Evolutionary conservation across 1,140 invertebrate genomes (phyloP).

Genomic region (Calephelis virginiensis): DNA sequence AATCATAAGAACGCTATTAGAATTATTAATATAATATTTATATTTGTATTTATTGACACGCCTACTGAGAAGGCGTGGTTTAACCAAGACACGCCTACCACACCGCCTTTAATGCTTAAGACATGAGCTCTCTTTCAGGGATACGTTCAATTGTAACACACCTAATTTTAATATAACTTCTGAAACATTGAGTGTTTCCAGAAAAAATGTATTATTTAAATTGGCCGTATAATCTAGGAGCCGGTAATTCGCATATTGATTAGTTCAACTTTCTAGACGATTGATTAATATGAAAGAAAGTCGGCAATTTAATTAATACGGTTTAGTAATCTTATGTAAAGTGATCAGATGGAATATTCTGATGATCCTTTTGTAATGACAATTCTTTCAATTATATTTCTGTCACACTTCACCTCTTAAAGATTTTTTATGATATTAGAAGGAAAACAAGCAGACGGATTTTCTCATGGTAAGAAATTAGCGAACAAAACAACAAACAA

Average conservation of each 20-base stretch:
- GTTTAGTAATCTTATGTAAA: constrained; percentile 3
- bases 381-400: too few relatives aligned
- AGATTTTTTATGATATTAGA: too few relatives aligned
- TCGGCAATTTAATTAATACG: constrained; percentile 26
- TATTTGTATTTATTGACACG: constrained; percentile 40
- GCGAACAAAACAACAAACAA: too few relatives aligned
- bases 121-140: constrained; percentile 43
- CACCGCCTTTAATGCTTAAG: constrained; percentile 51
- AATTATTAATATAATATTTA: constrained; percentile 28
- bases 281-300: constrained; percentile 54
- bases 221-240: constrained; percentile 47
- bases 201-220: constrained; percentile 37
- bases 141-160: constrained; percentile 58
- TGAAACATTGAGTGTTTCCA: constrained; percentile 29
- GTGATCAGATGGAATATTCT: neutral
- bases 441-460: too few relatives aligned
- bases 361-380: too few relatives aligned
- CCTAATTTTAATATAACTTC: constrained; percentile 47
- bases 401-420: too few relatives aligned
- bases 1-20: neutral
- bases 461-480: too few relatives aligned
- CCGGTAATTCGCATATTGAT: constrained; percentile 66
- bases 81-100: constrained; percentile 46
- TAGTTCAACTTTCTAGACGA: constrained; percentile 69
- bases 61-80: constrained; percentile 55